Conservation (phyloP, 2,797 vertebrate genomes). For the Hipposideros larvatus region DNA sequence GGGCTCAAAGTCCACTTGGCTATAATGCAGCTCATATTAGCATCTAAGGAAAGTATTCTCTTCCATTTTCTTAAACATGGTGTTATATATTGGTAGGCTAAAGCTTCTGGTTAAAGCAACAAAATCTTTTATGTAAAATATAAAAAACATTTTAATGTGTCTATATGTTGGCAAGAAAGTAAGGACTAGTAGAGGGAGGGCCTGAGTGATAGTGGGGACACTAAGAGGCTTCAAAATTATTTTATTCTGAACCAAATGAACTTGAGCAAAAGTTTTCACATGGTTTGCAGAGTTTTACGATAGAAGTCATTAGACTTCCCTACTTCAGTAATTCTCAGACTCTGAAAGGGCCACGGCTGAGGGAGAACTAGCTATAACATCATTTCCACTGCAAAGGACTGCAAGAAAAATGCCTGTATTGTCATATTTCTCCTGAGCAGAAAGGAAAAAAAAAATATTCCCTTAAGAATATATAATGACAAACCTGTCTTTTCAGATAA, state of each 20-base stretch:
- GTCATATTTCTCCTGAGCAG: not conserved
- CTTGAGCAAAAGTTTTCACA: not conserved
- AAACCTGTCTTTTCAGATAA: not conserved
- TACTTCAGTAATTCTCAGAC: not conserved
- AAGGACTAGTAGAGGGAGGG: not conserved
- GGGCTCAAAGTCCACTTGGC: not conserved
- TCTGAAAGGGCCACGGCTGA: not conserved
- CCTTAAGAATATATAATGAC: not conserved
- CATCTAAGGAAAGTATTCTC: not conserved
- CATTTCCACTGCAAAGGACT: not conserved
- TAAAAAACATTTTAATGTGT: not conserved
- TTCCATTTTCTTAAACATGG: not conserved
- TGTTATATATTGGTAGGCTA: not conserved
- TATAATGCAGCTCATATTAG: not conserved
- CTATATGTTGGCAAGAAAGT: not conserved
- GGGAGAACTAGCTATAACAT: not conserved
- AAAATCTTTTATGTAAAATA: not conserved
- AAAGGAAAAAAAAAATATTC: not conserved
- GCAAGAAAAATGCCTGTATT: not conserved
- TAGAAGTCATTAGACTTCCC: not conserved
- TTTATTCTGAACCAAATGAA: not conserved
- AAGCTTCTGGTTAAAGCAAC: not conserved
- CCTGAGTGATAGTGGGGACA: not conserved
- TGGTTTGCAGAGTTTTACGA: not conserved
- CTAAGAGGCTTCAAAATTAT: not conserved